Base-by-base conservation (phyloP, 2,888 invertebrate species). In the Geotrupes spiniger region DNA sequence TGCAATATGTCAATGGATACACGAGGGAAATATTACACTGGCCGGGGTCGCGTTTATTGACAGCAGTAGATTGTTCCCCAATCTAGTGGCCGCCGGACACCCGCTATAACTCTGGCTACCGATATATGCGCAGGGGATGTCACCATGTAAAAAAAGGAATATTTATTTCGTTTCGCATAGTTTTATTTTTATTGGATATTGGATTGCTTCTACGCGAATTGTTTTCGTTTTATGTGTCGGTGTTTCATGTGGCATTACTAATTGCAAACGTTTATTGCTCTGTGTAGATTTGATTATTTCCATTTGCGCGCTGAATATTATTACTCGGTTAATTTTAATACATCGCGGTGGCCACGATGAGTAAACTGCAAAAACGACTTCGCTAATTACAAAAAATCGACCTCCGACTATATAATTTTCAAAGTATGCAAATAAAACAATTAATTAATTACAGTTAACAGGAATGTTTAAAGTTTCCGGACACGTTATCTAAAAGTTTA, bases 41-140 rank as follows among this genome's bases (percentile, higher is more conserved):
- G 65, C 63, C 66, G 61, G 62, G 60, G 56, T 63, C 65, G 65
- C 68, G 65, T 72, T 72, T 72, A 72, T 73, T 71, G 73, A 72
- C 71, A 72, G 69, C 66, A 47, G 65, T 70, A 70, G 70, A 72
- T 72, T 70, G 71, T 72, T 69, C 70, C 63, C 65, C 71, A 67
- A 71, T 71, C 70, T 66, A 66, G 62, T 68, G 66, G 67, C 66
- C 69, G 64, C 66, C 61, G 69, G 69, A 69, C 70, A 66, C 64
- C 64, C 65, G 68, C 71, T 67, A 71, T 71, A 71, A 72, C 66
- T 72, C 70, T 68, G 63, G 31, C 46, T 48, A 51, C 42, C 52
- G 48, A 51, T 56, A 57, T 56, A 56, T 54, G 56, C 54, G 56
- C 52, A 59, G 63, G 63, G 63, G 62, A 62, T 61, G 61, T 63